Conservation (phyloP, 2,797 vertebrate species). For the Esox masquinongy region DNA sequence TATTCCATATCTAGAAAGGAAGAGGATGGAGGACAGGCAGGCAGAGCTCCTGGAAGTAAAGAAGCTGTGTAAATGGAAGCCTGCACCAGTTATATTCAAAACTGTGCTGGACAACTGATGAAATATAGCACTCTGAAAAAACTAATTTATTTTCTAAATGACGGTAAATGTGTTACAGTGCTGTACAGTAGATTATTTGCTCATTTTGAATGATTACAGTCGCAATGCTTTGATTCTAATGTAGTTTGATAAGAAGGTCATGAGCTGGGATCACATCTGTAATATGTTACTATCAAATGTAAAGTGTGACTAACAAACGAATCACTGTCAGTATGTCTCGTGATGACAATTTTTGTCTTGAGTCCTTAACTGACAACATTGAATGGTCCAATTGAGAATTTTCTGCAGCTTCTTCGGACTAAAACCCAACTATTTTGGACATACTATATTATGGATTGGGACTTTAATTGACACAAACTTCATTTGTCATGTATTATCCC, state of each 20-base stretch:
- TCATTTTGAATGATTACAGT: background rate
- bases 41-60: constrained; percentile 48
- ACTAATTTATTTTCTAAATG: background rate
- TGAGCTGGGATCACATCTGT: background rate
- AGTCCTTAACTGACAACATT: too few relatives aligned
- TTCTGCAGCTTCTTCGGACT: too few relatives aligned
- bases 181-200: background rate
- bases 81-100: constrained; percentile 23
- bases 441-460: too few relatives aligned
- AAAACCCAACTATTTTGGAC: too few relatives aligned
- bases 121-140: background rate
- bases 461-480: too few relatives aligned
- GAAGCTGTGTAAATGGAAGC: constrained; percentile 40
- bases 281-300: background rate
- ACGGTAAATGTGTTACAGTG: background rate
- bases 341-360: too few relatives aligned
- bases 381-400: too few relatives aligned
- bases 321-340: too few relatives aligned
- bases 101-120: constrained; percentile 6
- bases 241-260: background rate
- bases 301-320: background rate
- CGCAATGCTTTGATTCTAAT: background rate
- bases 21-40: constrained; percentile 19
- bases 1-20: constrained; percentile 26
- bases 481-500: too few relatives aligned